These are phyloP conservation scores for Cheilinus undulatus DNA, from an alignment of 2,113 vertebrate species.

Conservation along the genomic window DNA sequence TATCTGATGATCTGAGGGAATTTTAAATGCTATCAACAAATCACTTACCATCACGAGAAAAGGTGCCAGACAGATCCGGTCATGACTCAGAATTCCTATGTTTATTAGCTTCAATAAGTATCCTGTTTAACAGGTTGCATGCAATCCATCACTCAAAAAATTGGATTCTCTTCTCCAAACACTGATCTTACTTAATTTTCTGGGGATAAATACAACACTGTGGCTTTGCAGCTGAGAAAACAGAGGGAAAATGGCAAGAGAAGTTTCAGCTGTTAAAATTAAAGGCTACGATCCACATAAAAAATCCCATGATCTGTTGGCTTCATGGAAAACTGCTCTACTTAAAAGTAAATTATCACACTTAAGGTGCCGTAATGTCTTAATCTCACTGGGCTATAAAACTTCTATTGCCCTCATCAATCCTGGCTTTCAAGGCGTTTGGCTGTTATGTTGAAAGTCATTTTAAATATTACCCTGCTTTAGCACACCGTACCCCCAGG, in stretches of 20 bases:
- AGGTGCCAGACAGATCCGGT: conserved; percentile 13
- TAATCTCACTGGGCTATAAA: conserved; percentile 50
- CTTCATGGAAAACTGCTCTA: conserved; percentile 38
- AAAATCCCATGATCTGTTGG: conserved; percentile 19
- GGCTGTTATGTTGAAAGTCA: conserved; percentile 32
- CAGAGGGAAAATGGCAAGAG: conserved; percentile 1
- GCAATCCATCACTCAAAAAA: conserved; percentile 33
- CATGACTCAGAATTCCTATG: conserved; percentile 24
- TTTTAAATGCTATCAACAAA: conserved; percentile 25
- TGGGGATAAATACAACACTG: conserved; percentile 23
- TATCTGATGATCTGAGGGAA: neutral
- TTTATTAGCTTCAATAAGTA: conserved; percentile 44
- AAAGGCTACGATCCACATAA: conserved; percentile 37
- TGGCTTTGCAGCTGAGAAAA: conserved; percentile 58
- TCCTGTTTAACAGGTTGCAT: neutral
- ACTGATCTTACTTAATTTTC: conserved; percentile 41
- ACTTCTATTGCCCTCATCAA: conserved; percentile 45
- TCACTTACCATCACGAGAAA: conserved; percentile 11
- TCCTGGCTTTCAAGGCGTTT: conserved; percentile 33
- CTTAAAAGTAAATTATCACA: conserved; percentile 64
- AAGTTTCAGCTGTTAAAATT: conserved; percentile 44
- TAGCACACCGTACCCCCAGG: conserved; percentile 8
- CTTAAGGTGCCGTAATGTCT: conserved; percentile 48
- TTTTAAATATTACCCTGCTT: conserved; percentile 42
- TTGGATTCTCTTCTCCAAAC: conserved; percentile 22